Base-by-base conservation (phyloP, 1,140 invertebrate species). In the Bombus consobrinus region DNA sequence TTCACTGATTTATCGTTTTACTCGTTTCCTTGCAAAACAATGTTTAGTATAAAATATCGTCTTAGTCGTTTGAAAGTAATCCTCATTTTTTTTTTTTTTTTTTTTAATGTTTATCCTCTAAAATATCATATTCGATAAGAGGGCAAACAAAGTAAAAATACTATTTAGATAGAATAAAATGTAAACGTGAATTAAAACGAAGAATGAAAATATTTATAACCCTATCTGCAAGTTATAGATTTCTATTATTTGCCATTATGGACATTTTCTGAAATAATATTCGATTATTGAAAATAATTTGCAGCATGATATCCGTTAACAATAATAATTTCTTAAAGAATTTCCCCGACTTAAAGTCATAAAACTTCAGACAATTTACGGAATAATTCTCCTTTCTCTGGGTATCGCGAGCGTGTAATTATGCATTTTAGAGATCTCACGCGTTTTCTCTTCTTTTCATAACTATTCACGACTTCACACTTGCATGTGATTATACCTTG, bases 361-460 rank as follows among this genome's bases (percentile, higher is more conserved):
- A 90, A 92, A 89, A 92, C 86, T 89, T 91, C 84, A 39, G 39
- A 62, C 71, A 69, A 80, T 79, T 83, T 62, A 43, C 57, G 32
- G 76, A 72, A 37, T 32, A 71, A 68, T 39, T 39, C 43, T 8
- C 79, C 66, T 81, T 81, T 81, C 79, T 59, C 79, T 71, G 34
- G 4, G 28, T 81, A 57, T 68, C 71, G 34, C 64, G 66, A 77
- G 82, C 78, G 76, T 83, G 79, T 84, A 92, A 93, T 91, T 91
- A 90, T 87, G 68, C 62, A 79, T 92, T 91, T 92, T 87, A 86
- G 86, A 85, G 62, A 88, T 88, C 77, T 90, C 86, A 68, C 88
- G 59, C 77, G 86, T 91, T 91, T 93, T 91, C 89, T 85, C 89
- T 89, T 82, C 78, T 88, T 90, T 87, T 81, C 86, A 84, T 39